A percentile compares a stretch with the other conserved stretches of the same genome.
These are phyloP conservation scores for Chrysolina americana DNA, from an alignment of 2,888 invertebrate species.

Conservation along the genomic window DNA sequence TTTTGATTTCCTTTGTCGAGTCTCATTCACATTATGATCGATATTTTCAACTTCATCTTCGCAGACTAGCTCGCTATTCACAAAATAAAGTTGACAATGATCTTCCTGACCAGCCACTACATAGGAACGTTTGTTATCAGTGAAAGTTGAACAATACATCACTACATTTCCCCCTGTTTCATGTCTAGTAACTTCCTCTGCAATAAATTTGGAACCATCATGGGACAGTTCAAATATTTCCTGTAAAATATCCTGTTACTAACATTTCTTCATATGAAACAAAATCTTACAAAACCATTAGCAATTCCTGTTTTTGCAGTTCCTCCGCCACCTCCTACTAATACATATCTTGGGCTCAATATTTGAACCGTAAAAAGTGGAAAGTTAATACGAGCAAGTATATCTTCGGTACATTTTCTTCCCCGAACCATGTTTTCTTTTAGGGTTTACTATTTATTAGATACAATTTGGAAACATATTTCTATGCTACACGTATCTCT, in stretches of 20 bases:
- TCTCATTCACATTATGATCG: slow-evolving; percentile 59
- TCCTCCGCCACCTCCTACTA: slow-evolving; percentile 98
- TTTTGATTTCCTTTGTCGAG: slow-evolving; percentile 73
- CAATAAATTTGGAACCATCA: slow-evolving; percentile 86
- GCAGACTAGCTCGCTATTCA: slow-evolving; percentile 71
- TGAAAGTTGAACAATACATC: slow-evolving; percentile 89
- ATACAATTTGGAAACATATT: slow-evolving; percentile 8
- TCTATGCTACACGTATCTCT: slow-evolving; percentile 10
- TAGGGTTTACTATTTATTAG: neutral
- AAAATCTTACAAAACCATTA: slow-evolving; percentile 91
- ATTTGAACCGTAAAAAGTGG: slow-evolving; percentile 93
- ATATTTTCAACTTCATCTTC: slow-evolving; percentile 70
- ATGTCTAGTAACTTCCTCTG: slow-evolving; percentile 90
- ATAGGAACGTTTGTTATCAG: slow-evolving; percentile 81
- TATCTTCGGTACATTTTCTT: slow-evolving; percentile 77
- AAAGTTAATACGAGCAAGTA: slow-evolving; percentile 91
- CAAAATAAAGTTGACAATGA: slow-evolving; percentile 88
- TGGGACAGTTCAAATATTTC: slow-evolving; percentile 94
- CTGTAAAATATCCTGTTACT: slow-evolving; percentile 70
- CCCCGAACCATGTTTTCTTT: slow-evolving; percentile 72
- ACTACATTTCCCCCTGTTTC: slow-evolving; percentile 92
- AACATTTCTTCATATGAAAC: neutral
- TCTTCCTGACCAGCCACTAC: slow-evolving; percentile 94
- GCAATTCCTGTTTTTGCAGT: slow-evolving; percentile 97
- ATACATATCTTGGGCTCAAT: slow-evolving; percentile 91